Percentiles rank a stretch among this genome's conserved stretches.
Conservation (phyloP, 2,888 invertebrate species). For the Branchipolynoe longqiensis region DNA sequence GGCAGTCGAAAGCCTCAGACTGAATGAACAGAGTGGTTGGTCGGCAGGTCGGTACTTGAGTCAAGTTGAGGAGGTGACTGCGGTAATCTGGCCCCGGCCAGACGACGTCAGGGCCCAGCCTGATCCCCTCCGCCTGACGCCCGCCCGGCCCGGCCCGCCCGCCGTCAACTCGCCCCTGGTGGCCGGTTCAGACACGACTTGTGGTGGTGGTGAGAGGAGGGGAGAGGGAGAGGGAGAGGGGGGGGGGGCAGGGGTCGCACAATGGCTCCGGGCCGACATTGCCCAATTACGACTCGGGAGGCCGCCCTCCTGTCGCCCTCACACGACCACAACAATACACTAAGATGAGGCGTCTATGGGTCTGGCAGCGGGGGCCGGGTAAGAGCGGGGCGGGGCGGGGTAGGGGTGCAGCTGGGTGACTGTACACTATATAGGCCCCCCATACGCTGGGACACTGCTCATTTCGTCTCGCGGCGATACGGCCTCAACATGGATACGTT, state of each 20-base stretch:
- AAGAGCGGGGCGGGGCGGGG: neutral
- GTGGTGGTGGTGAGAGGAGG: neutral
- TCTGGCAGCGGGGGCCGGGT: neutral
- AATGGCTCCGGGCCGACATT: conserved; percentile 16
- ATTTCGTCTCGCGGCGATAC: no score
- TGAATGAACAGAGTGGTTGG: neutral
- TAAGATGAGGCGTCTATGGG: neutral
- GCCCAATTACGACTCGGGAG: conserved; percentile 15
- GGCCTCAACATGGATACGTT: no score
- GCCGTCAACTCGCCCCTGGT: conserved; percentile 2
- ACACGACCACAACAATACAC: neutral
- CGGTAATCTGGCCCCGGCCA: conserved; percentile 13
- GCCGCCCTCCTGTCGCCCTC: conserved; percentile 15
- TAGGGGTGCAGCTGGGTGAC: neutral
- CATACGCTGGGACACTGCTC: no score
- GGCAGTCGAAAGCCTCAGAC: no score
- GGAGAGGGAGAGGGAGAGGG: neutral
- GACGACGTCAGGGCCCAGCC: no score
- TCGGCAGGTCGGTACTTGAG: neutral
- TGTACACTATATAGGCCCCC: neutral
- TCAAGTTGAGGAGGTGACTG: neutral
- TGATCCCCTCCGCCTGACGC: no score
- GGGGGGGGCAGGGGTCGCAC: neutral
- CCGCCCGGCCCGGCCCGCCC: neutral
- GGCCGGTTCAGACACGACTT: neutral